Evolutionary conservation across 2,888 invertebrate species (phyloP).

Genomic region (Ypsolopha scabrella): DNA sequence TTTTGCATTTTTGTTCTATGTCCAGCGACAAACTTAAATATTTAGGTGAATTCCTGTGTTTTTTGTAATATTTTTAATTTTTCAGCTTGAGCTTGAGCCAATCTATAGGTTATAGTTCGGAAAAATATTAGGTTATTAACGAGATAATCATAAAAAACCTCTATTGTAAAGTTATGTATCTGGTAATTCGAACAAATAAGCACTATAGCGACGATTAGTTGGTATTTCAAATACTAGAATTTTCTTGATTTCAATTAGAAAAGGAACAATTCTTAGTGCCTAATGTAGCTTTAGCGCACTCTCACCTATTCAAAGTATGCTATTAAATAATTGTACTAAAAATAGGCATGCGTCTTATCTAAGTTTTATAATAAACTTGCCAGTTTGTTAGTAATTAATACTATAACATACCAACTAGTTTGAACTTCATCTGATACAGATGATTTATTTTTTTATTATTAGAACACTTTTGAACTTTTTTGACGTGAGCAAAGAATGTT

Average conservation of each 20-base stretch:
- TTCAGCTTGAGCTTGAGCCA: no score
- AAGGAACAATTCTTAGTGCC: neutral
- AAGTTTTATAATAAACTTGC: constrained; percentile 42
- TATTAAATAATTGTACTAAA: constrained; percentile 63
- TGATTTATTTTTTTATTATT: constrained; percentile 35
- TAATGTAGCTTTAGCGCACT: constrained; percentile 25
- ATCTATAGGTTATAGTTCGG: no score
- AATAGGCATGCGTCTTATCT: constrained; percentile 61
- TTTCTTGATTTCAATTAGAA: neutral
- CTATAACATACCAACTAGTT: constrained; percentile 49
- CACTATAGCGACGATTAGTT: no score
- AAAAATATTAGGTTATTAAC: no score
- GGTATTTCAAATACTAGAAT: neutral
- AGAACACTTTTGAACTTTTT: constrained; percentile 52
- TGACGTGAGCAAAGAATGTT: constrained; percentile 40
- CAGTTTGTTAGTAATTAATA: constrained; percentile 53
- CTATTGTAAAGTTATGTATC: no score
- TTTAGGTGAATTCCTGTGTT: no score
- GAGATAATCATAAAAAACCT: no score
- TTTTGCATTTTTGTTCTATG: no score
- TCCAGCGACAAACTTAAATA: no score
- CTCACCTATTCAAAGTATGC: constrained; percentile 46
- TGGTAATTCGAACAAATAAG: no score
- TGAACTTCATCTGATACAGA: constrained; percentile 69
- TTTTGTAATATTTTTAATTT: no score